phyloP scores from a whole-genome alignment of 1,140 invertebrate genomes.

The Brachionus rubens region DNA sequence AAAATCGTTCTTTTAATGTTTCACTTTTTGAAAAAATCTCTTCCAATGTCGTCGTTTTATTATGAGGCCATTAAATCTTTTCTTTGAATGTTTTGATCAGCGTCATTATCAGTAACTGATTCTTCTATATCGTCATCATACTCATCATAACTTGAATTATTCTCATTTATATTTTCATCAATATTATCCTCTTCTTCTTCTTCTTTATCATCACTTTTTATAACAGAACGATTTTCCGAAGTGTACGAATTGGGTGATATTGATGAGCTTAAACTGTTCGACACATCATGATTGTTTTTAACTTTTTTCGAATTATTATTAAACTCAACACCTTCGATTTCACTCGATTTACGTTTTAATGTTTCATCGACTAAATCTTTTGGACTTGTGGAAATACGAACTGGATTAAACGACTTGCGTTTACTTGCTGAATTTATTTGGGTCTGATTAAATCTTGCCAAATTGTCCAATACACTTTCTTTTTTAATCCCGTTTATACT shows the following conservation, averaged over 20 bases:
- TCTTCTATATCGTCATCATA: neutral
- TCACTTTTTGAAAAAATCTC: no score
- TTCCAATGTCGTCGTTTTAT: no score
- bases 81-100: neutral
- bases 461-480: neutral
- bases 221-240: no score
- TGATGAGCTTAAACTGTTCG: no score
- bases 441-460: slow-evolving; percentile 3
- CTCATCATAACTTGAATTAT: neutral
- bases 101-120: neutral
- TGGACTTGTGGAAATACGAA: neutral
- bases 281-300: no score
- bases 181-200: neutral
- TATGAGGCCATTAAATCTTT: neutral
- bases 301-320: neutral
- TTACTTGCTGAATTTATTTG: slow-evolving; percentile 25
- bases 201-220: no score
- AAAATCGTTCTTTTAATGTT: no score
- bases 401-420: slow-evolving; percentile 14
- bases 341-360: neutral
- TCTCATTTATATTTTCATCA: neutral
- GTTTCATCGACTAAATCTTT: no score
- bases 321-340: neutral
- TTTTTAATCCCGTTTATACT: neutral
- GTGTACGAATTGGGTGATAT: neutral